Conservation (phyloP, 2,888 invertebrate genomes). For the Stenolophus ochropezus region DNA sequence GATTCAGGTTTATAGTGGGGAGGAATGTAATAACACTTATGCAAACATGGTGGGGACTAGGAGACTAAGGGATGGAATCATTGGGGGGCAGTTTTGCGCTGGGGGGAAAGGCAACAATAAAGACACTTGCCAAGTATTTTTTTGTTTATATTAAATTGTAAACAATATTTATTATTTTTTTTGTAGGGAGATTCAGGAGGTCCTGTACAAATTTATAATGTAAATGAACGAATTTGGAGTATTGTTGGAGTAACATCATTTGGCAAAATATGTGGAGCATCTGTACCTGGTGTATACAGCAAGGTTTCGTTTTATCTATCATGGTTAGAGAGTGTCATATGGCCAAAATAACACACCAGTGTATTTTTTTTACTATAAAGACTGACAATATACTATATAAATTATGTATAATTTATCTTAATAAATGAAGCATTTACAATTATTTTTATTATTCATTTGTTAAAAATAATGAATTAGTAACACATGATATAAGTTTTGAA, state of each 20-base stretch:
- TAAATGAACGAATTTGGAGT: slow-evolving; percentile 4
- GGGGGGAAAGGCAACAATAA: slow-evolving; percentile 62
- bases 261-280: slow-evolving; percentile 70
- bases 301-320: slow-evolving; percentile 71
- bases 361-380: not conserved
- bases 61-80: slow-evolving; percentile 15
- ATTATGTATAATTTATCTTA: not conserved
- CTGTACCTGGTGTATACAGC: slow-evolving; percentile 72
- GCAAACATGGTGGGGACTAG: slow-evolving; percentile 2
- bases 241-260: slow-evolving; percentile 65
- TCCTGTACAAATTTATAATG: slow-evolving; percentile 27
- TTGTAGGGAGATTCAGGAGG: slow-evolving; percentile 56
- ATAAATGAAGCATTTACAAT: not conserved
- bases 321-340: slow-evolving; percentile 73
- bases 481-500: not conserved
- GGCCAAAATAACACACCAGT: slow-evolving; percentile 67
- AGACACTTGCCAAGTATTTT: slow-evolving; percentile 66
- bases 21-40: slow-evolving; percentile 61
- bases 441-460: not conserved
- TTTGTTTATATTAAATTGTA: not conserved
- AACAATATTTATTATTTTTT: not conserved
- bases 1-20: slow-evolving; percentile 60
- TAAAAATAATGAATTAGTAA: not conserved
- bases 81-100: slow-evolving; percentile 65
- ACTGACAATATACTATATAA: not conserved